Base-by-base conservation (phyloP, 2,113 vertebrate genomes). In the Thomomys bottae region DNA sequence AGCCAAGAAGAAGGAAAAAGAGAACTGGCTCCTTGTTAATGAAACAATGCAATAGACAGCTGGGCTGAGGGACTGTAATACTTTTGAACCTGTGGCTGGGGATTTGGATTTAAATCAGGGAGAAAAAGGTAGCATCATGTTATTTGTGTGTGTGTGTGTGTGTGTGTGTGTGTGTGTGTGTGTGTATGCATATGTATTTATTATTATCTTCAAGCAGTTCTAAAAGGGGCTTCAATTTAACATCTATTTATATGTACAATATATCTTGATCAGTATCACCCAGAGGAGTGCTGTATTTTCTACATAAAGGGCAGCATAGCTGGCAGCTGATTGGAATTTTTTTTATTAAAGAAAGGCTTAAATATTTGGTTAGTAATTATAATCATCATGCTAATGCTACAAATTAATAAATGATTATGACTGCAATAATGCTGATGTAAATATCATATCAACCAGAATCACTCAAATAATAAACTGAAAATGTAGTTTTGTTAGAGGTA, bases 341-440 rank as follows among this genome's bases (percentile, higher is more conserved):
- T 77, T 63, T 32, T 18, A 91, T 68, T 88, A 92, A 92, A 76
- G 2, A 6, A 73, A 93, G 32, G 2, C 12, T 77, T 86, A 77
- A 80, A 15, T 67, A 73, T 84, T 92, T 81, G 34, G 68, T 68
- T 68, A 67, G 49, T 85, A 87, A 71, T 87, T 78, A 76, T 54
- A 61, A 63, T 88, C 24, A 95, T 82, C 45, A 59, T 57, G n/a
- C 30, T 73, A 90, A 73, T 77, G 20, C 23, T 94, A 38, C 32
- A 59, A 79, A 78, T 93, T 88, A 94, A 83, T 76, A 78, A 91
- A 49, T 63, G 72, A 94, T 92, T 54, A 88, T 45, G 45, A 77
- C 24, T 40, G 8, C 4, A 67, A 78, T 94, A 68, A 76, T 38
- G 8, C 76, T 86, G 81, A 76, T 77, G 23, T 76, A 92, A 92